Base-by-base conservation (phyloP, 1,140 invertebrate genomes). In the Sitophilus oryzae region DNA sequence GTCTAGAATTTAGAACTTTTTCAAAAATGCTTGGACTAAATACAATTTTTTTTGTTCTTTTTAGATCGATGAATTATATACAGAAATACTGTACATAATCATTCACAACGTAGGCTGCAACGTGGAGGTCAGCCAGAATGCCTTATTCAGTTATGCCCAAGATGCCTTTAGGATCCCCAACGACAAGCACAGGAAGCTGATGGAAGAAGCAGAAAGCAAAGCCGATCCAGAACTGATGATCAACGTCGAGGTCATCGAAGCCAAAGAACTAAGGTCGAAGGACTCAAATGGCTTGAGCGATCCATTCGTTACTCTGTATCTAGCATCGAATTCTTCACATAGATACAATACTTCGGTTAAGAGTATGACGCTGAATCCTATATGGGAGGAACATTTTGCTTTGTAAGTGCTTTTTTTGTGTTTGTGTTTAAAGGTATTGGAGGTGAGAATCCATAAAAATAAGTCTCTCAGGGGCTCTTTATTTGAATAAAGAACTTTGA, bases 331-430 rank as follows among this genome's bases (percentile, higher is more conserved):
- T 54, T 78, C 81, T 1, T 82, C 84, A 0, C 82, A 85, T 64
- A 79, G 86, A 58, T 89, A 89, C 62, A 91, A 90, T 56, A 95
- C 94, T 14, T 89, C 89, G 8, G 93, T 97, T 1, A 96, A 96
- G 74, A 78, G 83, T 4, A 81, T 80, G 58, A 96, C 94, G 0
- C 75, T 98, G 3, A 87, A 87, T 73, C 96, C 96, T 0, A 74
- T 84, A 15, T 98, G 95, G 94, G 94, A 96, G 70, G 94, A 98
- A 76, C 89, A 93, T 75, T 98, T 98, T 74, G 89, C 91, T 71
- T 81, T 98, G 93, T 96, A 78, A 88, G 91, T 87, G 64, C 37
- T 48, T 48, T 2, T 44, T 44, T n/a, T 44, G 2, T 37, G 14
- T 46, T 9, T 19, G 20, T 18, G 2, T 20, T 18, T 42, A 5